phyloP scores from a whole-genome alignment of 35 echinoderm and acorn worm genomes.

The Strongylocentrotus purpuratus region DNA sequence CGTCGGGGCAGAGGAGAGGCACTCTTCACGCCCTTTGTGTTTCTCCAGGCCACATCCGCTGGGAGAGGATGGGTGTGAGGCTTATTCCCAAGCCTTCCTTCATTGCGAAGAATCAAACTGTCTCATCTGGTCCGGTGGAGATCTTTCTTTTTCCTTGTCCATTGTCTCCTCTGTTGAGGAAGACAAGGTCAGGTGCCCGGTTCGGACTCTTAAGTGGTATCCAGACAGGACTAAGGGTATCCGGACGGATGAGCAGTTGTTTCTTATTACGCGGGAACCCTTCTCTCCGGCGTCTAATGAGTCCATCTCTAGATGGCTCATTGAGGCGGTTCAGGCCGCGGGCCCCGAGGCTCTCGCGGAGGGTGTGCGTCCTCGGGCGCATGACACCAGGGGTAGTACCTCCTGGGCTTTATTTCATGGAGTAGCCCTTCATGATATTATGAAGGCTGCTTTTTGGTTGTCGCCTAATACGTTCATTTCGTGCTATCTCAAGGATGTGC shows the following conservation, averaged over 20 bases:
- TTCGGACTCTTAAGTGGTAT: slow-evolving; percentile 15
- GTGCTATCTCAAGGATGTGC: not conserved
- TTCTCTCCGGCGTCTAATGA: not conserved
- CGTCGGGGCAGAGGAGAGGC: slow-evolving; percentile 27
- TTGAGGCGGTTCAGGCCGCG: not conserved
- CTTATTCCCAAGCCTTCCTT: slow-evolving; percentile 23
- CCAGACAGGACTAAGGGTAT: not conserved
- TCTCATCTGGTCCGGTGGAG: not conserved
- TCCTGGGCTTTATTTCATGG: not conserved
- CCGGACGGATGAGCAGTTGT: not conserved
- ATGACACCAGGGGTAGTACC: not conserved
- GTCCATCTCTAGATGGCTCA: not conserved
- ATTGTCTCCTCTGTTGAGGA: not conserved
- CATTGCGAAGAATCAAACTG: slow-evolving; percentile 54
- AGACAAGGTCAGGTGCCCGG: slow-evolving; percentile 19
- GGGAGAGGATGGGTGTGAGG: not conserved
- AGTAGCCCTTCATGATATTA: not conserved
- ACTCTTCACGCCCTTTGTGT: slow-evolving; percentile 31
- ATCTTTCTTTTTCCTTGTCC: not conserved
- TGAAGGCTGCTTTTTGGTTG: not conserved
- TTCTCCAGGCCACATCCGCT: not conserved
- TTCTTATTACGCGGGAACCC: not conserved
- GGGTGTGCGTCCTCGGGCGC: not conserved
- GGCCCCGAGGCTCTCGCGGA: not conserved
- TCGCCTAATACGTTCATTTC: not conserved